phyloP scores from a whole-genome alignment of 2,797 vertebrate species.

The Tympanoctomys barrerae region DNA sequence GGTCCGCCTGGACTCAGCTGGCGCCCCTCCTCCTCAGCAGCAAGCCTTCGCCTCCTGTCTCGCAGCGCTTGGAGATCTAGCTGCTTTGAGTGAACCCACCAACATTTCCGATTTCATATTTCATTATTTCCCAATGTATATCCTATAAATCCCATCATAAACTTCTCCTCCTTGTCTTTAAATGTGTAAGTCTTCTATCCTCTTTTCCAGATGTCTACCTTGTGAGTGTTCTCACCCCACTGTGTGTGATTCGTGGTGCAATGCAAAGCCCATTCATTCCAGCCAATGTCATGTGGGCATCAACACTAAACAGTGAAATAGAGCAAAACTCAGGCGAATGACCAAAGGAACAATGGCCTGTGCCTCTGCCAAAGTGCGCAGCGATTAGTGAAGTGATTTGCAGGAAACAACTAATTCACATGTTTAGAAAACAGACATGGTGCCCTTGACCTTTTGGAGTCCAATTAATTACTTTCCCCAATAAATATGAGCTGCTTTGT shows the following conservation, averaged over 20 bases:
- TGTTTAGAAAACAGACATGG: background rate
- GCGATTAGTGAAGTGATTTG: conserved; percentile 17
- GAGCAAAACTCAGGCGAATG: background rate
- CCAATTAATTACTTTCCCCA: conserved; percentile 38
- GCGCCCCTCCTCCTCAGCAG: background rate
- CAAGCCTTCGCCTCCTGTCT: background rate
- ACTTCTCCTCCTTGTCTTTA: background rate
- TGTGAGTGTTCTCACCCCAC: background rate
- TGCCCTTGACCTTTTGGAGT: background rate
- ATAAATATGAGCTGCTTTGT: conserved; percentile 3
- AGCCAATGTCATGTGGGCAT: background rate
- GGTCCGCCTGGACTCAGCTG: background rate
- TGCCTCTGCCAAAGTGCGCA: background rate
- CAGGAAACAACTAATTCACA: background rate
- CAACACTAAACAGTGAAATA: background rate
- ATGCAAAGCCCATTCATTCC: background rate
- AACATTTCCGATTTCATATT: background rate
- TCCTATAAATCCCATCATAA: background rate
- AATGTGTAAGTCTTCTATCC: background rate
- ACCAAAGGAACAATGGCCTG: background rate
- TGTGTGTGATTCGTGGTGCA: background rate
- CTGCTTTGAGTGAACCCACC: background rate
- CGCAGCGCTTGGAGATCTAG: background rate
- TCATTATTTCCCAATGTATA: background rate
- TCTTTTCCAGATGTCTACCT: background rate